Evolutionary conservation across 2,888 invertebrate genomes (phyloP).

Genomic region (Tipula helvola): DNA sequence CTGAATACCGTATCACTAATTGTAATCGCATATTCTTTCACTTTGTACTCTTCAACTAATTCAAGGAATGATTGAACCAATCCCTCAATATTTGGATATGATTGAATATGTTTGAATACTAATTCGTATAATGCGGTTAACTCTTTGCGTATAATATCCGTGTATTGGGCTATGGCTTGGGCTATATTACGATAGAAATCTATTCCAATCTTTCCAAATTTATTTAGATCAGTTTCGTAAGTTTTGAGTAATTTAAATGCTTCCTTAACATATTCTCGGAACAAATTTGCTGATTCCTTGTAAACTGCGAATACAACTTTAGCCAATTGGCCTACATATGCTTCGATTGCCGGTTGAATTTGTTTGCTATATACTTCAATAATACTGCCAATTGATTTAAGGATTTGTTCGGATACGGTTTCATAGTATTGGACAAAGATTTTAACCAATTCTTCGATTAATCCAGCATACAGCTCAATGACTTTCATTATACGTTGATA

Average conservation of each 20-base stretch:
- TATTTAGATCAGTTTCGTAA: neutral
- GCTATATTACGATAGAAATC: neutral
- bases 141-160: neutral
- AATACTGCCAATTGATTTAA: neutral
- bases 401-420: neutral
- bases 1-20: neutral
- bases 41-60: neutral
- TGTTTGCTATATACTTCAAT: conserved; percentile 34
- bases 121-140: neutral
- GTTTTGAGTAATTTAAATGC: neutral
- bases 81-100: neutral
- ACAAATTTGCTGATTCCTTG: neutral
- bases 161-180: neutral
- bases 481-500: neutral
- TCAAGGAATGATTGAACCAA: neutral
- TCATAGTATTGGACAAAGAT: neutral
- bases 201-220: neutral
- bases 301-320: conserved; percentile 23
- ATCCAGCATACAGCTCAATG: neutral
- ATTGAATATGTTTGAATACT: neutral
- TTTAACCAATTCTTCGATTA: neutral
- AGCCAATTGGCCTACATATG: conserved; percentile 20
- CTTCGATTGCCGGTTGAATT: conserved; percentile 30
- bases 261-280: neutral
- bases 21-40: neutral